Evolutionary conservation across 2,888 invertebrate species (phyloP), one percentile per base, ranked within the genome.

Genomic region (Platycnemis pennipes): DNA sequence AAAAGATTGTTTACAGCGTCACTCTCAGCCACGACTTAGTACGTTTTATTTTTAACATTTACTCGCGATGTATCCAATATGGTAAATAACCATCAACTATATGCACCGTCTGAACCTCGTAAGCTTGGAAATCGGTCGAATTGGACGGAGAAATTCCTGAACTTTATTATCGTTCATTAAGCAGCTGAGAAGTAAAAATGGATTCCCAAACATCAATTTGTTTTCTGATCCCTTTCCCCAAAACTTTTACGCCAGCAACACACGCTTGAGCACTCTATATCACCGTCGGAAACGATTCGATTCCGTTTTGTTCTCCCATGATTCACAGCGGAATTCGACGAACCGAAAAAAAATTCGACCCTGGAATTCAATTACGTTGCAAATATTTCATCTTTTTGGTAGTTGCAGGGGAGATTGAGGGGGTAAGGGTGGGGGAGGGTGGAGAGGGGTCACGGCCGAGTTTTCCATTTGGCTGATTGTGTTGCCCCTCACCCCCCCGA

Each of bases 401-500:
- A 77, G 77, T 63, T 63, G 22, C 26, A 26, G 31, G 37, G 77
- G 22, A 26, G 11, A 5, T 5, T 11, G 16, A 13, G 77, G 37
- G 37, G 77, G 69, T 11, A 31, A 31, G 77, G 37, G 77, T 31
- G 5, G 37, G n/a, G 77, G 49, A 49, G 49, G 49, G 49, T 49
- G 11, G 49, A 49, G 49, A 3, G 49, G 19, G 49, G 19, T 19
- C 11, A 16, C 19, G 49, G 37, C 13, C 37, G 26, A 77, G 77
- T 77, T 77, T 77, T 77, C 77, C 77, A 77, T 77, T 77, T 77
- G 31, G 37, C 77, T 77, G 77, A 77, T 77, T 77, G 77, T 77
- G 77, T 77, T 13, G 26, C 69, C 69, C 31, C 77, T 37, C 69
- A 31, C 77, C 13, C 77, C 77, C 63, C 63, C 19, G 13, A 77